Conservation (phyloP, 2,888 invertebrate species). For the Pemphredon lugubris region DNA sequence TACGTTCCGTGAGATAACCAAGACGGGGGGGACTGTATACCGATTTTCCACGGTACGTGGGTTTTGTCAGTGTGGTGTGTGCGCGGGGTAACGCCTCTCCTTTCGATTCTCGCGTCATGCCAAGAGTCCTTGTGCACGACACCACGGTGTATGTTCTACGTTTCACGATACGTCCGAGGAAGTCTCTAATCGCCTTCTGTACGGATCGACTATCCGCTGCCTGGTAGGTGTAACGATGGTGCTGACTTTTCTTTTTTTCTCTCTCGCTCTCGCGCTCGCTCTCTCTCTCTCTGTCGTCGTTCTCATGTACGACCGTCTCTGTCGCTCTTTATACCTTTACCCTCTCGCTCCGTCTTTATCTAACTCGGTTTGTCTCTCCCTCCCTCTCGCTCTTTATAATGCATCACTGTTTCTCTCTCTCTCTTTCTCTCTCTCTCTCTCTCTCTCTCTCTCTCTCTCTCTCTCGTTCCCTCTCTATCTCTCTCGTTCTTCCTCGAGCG, state of each 20-base stretch:
- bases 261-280: conserved; percentile 22
- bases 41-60: conserved; percentile 30
- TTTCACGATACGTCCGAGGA: conserved; percentile 58
- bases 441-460: conserved; percentile 14
- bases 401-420: too few species aligned
- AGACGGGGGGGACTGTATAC: conserved; percentile 16
- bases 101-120: conserved; percentile 68
- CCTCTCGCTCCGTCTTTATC: too few species aligned
- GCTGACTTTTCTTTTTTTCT: conserved; percentile 53
- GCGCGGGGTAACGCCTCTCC: conserved; percentile 68
- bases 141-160: conserved; percentile 51
- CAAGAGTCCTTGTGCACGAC: conserved; percentile 60
- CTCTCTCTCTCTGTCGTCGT: conserved; percentile 13
- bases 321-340: conserved; percentile 3
- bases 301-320: conserved; percentile 16
- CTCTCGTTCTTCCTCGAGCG: conserved; percentile 6
- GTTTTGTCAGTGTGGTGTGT: conserved; percentile 47
- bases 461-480: conserved; percentile 22
- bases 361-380: conserved; percentile 16
- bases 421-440: conserved; percentile 12
- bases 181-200: conserved; percentile 63
- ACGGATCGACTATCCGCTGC: conserved; percentile 58
- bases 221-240: conserved; percentile 66
- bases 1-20: too few species aligned
- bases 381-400: conserved; percentile 27